Base-by-base conservation (phyloP, 1,140 invertebrate species). In the Drosophila kurseongensis region DNA sequence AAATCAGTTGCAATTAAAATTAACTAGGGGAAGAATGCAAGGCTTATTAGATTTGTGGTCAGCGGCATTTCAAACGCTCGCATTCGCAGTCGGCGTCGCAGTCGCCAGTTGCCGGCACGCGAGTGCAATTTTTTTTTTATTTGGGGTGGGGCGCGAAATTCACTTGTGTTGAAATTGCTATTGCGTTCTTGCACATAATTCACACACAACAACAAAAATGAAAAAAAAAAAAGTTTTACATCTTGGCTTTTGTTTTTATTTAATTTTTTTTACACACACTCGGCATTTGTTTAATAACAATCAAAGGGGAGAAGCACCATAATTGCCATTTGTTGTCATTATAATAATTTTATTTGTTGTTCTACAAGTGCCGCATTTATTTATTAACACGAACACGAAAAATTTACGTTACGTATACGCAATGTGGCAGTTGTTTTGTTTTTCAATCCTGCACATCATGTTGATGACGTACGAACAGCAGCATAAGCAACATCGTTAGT, bases 1-100 rank as follows among this genome's bases (percentile, higher is more conserved):
- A 86, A 86, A 86, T 86, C 83, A 88, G 83, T 79, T 79, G 79
- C 83, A 86, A 86, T 86, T 86, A 86, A 86, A 86, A 86, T 86
- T 86, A 86, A 86, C 65, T 88, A 59, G 48, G 32, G 61, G 75
- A 86, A 69, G 66, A 86, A 86, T 86, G 83, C 83, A 76, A 86
- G 66, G 79, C 79, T 88, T 82, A 86, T 86, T 86, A 88, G 83
- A 86, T 86, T 78, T 86, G 78, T 74, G 83, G 73, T 60, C 74
- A 56, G 60, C 48, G n/a, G 52, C 54, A 48, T 45, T 48, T 48
- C 23, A 27, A 7, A 5, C 13, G 23, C n/a, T 51, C 10, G 47
- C 59, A 27, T 48, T 44, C 29, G 29, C 36, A 13, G 40, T 40
- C 48, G 36, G 65, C 50, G 35, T 47, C 44, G 65, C 67, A 47